phyloP scores from a whole-genome alignment of 2,888 invertebrate genomes.

The Eristalis pertinax region DNA sequence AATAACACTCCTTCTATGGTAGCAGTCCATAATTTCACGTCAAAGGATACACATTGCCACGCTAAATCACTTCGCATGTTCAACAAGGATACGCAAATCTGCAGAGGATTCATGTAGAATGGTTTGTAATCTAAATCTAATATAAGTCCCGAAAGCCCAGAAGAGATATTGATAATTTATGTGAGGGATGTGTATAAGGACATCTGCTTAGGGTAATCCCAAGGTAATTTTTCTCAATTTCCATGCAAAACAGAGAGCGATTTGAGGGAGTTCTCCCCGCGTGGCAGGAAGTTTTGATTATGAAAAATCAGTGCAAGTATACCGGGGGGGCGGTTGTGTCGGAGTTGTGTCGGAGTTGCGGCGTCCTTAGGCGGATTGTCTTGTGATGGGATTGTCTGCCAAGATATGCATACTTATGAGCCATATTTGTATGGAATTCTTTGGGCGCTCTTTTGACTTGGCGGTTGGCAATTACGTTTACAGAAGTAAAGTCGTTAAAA shows the following conservation, averaged over 20 bases:
- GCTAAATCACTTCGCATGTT: constrained; percentile 29
- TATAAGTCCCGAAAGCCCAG: constrained; percentile 47
- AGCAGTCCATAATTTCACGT: constrained; percentile 20
- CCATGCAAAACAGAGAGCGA: constrained; percentile 8
- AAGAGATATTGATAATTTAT: constrained; percentile 59
- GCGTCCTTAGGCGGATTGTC: neutral
- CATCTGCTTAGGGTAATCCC: constrained; percentile 47
- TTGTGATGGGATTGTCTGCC: neutral
- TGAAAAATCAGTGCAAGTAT: constrained; percentile 1
- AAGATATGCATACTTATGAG: neutral
- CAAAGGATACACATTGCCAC: neutral
- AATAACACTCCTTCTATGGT: constrained; percentile 14
- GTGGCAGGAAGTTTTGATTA: constrained; percentile 5
- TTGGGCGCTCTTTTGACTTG: neutral
- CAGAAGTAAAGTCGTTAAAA: neutral
- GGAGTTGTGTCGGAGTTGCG: neutral
- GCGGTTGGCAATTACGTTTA: neutral
- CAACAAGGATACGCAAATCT: constrained; percentile 39
- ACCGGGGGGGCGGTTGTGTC: neutral
- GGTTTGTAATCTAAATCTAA: constrained; percentile 56
- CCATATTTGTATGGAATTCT: neutral
- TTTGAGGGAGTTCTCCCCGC: neutral
- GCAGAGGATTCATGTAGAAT: constrained; percentile 42
- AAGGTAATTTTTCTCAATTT: constrained; percentile 53
- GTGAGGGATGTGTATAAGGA: constrained; percentile 43